Conservation (phyloP, 2,888 invertebrate genomes). For the Melanargia galathea region DNA sequence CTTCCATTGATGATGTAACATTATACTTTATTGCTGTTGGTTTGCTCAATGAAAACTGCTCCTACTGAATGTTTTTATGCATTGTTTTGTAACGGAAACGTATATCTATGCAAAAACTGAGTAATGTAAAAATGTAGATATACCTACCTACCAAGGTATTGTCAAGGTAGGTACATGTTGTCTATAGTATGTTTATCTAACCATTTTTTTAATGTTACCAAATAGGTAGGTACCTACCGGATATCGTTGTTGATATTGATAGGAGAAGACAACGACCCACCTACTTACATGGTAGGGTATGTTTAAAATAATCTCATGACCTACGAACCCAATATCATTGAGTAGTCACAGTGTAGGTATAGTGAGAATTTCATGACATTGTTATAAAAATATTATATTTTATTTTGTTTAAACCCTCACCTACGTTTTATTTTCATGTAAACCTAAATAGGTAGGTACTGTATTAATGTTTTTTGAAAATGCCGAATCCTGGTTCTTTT, state of each 20-base stretch:
- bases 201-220: neutral
- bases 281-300: constrained; percentile 19
- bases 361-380: neutral
- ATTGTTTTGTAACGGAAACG: constrained; percentile 9
- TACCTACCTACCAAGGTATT: neutral
- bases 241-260: constrained; percentile 33
- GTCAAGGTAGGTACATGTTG: too few relatives aligned
- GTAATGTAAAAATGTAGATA: neutral
- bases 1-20: constrained; percentile 39
- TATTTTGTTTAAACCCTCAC: neutral
- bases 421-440: too few relatives aligned
- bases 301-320: constrained; percentile 40
- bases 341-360: neutral
- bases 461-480: too few relatives aligned
- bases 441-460: too few relatives aligned
- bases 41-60: constrained; percentile 23
- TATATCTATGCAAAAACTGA: neutral
- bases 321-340: constrained; percentile 42
- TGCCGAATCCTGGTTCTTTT: too few relatives aligned
- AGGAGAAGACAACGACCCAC: constrained; percentile 42
- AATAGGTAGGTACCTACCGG: constrained; percentile 16
- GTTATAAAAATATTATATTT: neutral
- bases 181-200: neutral
- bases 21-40: constrained; percentile 29
- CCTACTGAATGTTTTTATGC: constrained; percentile 1